Conservation (phyloP, 1,140 invertebrate species). For the Drosophila cardini region DNA sequence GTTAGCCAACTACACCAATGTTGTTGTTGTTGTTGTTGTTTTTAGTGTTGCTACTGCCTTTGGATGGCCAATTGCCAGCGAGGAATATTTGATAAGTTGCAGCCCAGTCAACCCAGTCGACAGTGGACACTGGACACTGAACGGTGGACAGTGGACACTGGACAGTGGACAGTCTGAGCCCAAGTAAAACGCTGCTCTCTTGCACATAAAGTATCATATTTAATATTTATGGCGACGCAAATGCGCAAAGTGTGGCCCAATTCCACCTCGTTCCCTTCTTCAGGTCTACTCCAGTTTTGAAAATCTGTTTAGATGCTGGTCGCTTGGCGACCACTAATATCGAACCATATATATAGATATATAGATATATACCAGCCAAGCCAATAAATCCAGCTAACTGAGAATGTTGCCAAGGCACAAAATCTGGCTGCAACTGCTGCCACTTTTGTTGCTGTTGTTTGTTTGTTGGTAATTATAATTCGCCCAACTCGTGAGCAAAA, state of each 20-base stretch:
- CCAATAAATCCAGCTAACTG: constrained; percentile 71
- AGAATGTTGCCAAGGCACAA: constrained; percentile 35
- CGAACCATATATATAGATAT: constrained; percentile 47
- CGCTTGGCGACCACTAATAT: constrained; percentile 67
- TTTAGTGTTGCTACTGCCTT: constrained; percentile 8
- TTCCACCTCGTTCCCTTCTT: neutral
- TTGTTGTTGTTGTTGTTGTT: constrained; percentile 1
- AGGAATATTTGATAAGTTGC: constrained; percentile 82
- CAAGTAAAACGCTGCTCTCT: constrained; percentile 19
- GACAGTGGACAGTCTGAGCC: constrained; percentile 24
- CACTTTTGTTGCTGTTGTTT: constrained; percentile 44
- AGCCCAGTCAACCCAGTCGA: constrained; percentile 24
- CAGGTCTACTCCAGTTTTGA: constrained; percentile 26
- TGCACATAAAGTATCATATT: constrained; percentile 80
- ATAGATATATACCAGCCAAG: constrained; percentile 43
- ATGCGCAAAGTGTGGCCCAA: constrained; percentile 45
- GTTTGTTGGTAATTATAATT: constrained; percentile 73
- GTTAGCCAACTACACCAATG: constrained; percentile 19
- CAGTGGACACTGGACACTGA: constrained; percentile 13
- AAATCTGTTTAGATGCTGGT: constrained; percentile 54
- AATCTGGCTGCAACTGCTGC: constrained; percentile 16
- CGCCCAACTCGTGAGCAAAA: constrained; percentile 74
- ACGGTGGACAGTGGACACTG: constrained; percentile 16
- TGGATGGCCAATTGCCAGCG: constrained; percentile 79
- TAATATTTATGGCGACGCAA: constrained; percentile 79